Evolutionary conservation across 37 sponge, comb jelly and placozoan genomes (phyloP).

Genomic region (Halichondria panicea): DNA sequence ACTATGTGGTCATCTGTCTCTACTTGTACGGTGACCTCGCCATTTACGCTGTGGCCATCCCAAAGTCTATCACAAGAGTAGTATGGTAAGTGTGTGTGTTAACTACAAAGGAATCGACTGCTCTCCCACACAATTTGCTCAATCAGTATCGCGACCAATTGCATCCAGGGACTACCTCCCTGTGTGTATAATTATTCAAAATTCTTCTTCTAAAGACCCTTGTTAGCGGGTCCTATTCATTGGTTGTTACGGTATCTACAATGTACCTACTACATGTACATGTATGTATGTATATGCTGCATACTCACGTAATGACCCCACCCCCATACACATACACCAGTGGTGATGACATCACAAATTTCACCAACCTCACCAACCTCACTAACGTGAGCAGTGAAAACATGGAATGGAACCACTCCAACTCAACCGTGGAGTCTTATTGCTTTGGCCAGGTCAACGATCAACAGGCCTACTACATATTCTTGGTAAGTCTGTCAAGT

Average conservation of each 20-base stretch:
- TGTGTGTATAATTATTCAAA: neutral
- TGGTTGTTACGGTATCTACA: too few species aligned
- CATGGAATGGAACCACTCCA: neutral
- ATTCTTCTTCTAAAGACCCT: neutral
- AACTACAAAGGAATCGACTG: neutral
- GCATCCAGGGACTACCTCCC: neutral
- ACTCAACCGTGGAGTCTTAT: neutral
- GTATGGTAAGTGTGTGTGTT: conserved; percentile 69
- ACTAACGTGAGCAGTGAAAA: neutral
- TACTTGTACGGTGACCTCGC: conserved; percentile 98
- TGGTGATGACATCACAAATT: neutral
- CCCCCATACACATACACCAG: too few species aligned
- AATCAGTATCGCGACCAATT: neutral
- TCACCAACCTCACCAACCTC: neutral
- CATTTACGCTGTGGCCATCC: conserved; percentile 93
- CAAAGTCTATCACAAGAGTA: conserved; percentile 79
- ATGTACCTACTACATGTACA: too few species aligned
- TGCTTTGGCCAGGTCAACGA: conserved; percentile 16
- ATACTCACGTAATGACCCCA: too few species aligned
- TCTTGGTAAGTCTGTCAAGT: conserved; percentile 53
- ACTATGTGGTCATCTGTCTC: conserved; percentile 87
- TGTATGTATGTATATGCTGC: too few species aligned
- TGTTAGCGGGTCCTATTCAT: too few species aligned
- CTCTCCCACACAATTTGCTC: neutral
- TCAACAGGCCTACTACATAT: conserved; percentile 50